These are phyloP conservation scores for Podotricha telesiphe DNA, from an alignment of 2,888 invertebrate genomes.

Conservation along the genomic window DNA sequence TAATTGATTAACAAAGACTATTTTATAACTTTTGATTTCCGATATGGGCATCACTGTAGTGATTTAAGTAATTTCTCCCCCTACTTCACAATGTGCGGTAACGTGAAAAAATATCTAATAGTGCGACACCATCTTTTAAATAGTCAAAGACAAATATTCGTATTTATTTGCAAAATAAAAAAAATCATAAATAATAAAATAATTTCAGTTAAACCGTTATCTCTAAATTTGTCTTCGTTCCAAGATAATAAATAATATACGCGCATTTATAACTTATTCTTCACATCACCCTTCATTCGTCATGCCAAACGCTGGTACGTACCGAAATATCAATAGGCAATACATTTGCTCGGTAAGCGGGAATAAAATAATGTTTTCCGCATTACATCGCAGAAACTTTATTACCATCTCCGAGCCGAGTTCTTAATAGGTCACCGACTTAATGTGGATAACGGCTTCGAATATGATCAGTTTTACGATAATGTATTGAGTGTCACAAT, in stretches of 20 bases:
- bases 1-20: too few relatives aligned
- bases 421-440: slow-evolving; percentile 37
- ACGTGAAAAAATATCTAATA: too few relatives aligned
- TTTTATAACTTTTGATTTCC: too few relatives aligned
- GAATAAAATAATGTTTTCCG: slow-evolving; percentile 47
- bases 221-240: not conserved
- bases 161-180: too few relatives aligned
- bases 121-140: too few relatives aligned
- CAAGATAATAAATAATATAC: not conserved
- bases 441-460: slow-evolving; percentile 34
- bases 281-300: slow-evolving; percentile 35
- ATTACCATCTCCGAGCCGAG: slow-evolving; percentile 40
- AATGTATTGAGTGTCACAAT: not conserved
- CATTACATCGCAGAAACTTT: slow-evolving; percentile 47
- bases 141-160: too few relatives aligned
- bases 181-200: not conserved
- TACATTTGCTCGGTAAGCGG: slow-evolving; percentile 43
- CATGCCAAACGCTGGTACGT: slow-evolving; percentile 36
- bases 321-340: slow-evolving; percentile 47
- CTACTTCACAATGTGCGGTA: too few relatives aligned
- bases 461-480: slow-evolving; percentile 35
- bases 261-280: slow-evolving; percentile 30
- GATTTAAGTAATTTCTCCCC: too few relatives aligned
- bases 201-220: not conserved
- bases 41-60: too few relatives aligned